Evolutionary conservation across 2,888 invertebrate species (phyloP).

Genomic region (Drosophila basisetae): DNA sequence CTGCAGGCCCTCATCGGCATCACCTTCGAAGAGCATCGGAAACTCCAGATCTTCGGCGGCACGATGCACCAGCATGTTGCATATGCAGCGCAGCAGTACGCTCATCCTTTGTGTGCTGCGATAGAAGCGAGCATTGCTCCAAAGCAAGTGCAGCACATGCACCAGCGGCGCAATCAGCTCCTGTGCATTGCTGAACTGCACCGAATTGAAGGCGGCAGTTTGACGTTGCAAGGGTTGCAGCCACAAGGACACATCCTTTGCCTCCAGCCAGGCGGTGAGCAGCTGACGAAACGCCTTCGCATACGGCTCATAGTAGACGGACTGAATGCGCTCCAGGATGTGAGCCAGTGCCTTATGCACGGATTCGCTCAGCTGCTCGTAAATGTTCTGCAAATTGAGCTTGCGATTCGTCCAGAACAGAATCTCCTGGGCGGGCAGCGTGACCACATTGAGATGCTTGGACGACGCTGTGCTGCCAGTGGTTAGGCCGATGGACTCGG

Average conservation of each 20-base stretch:
- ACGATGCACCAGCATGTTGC: slow-evolving; percentile 92
- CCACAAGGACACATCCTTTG: slow-evolving; percentile 93
- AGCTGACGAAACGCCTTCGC: slow-evolving; percentile 92
- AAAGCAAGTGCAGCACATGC: slow-evolving; percentile 93
- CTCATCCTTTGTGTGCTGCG: slow-evolving; percentile 89
- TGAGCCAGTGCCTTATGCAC: slow-evolving; percentile 93
- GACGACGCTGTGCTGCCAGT: slow-evolving; percentile 8
- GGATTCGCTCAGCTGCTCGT: slow-evolving; percentile 92
- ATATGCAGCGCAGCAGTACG: slow-evolving; percentile 91
- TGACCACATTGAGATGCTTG: slow-evolving; percentile 52
- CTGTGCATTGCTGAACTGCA: slow-evolving; percentile 89
- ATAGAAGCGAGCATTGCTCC: slow-evolving; percentile 93
- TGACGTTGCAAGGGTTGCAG: slow-evolving; percentile 89
- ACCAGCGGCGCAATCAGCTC: slow-evolving; percentile 89
- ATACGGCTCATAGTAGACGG: slow-evolving; percentile 92
- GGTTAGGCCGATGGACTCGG: slow-evolving; percentile 61
- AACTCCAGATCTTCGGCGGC: slow-evolving; percentile 92
- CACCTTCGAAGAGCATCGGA: slow-evolving; percentile 92
- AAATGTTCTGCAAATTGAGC: slow-evolving; percentile 93
- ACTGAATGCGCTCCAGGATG: slow-evolving; percentile 91
- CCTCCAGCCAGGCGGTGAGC: slow-evolving; percentile 91
- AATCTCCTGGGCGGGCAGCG: slow-evolving; percentile 90
- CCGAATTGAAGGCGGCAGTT: slow-evolving; percentile 87
- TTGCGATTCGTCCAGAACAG: slow-evolving; percentile 93
- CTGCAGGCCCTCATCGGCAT: slow-evolving; percentile 90